Evolutionary conservation across 1,140 invertebrate genomes (phyloP).

Genomic region (Asbolus verrucosus): DNA sequence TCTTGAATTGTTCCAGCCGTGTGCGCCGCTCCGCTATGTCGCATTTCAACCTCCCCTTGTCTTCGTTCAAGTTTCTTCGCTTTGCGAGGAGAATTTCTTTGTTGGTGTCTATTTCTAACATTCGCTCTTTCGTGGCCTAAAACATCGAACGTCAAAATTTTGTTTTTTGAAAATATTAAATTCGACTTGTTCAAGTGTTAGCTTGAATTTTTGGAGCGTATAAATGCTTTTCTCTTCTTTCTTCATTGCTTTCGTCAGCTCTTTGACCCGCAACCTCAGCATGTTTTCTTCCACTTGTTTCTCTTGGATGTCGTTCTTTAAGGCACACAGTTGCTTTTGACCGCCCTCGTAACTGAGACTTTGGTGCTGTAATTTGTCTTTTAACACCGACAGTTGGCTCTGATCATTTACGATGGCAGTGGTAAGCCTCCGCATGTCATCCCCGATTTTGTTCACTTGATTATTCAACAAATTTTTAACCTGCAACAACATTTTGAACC

Average conservation of each 20-base stretch:
- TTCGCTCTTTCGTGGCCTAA: conserved; percentile 74
- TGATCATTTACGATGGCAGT: conserved; percentile 63
- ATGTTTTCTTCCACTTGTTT: conserved; percentile 74
- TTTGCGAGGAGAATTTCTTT: conserved; percentile 71
- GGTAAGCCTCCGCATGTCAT: conserved; percentile 67
- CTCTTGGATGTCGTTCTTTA: conserved; percentile 66
- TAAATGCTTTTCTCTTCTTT: conserved; percentile 71
- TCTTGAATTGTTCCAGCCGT: conserved; percentile 73
- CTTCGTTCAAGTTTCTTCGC: conserved; percentile 69
- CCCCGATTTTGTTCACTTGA: conserved; percentile 69
- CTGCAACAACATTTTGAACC: conserved; percentile 36
- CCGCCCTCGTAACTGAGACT: conserved; percentile 68
- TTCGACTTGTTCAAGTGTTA: conserved; percentile 67
- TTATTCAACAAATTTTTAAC: conserved; percentile 65
- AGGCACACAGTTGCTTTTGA: conserved; percentile 68
- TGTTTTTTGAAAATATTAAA: conserved; percentile 64
- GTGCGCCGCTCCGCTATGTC: conserved; percentile 70
- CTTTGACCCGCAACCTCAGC: conserved; percentile 69
- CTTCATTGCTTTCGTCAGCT: conserved; percentile 69
- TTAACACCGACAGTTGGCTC: conserved; percentile 59
- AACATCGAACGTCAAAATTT: conserved; percentile 62
- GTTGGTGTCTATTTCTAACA: conserved; percentile 71
- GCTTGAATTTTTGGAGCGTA: conserved; percentile 70
- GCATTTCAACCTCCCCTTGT: conserved; percentile 69
- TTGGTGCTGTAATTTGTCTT: conserved; percentile 62